These are phyloP conservation scores for Epizoanthus rinbou DNA, from an alignment of 92 coral and sea anemone species.

Conservation along the genomic window DNA sequence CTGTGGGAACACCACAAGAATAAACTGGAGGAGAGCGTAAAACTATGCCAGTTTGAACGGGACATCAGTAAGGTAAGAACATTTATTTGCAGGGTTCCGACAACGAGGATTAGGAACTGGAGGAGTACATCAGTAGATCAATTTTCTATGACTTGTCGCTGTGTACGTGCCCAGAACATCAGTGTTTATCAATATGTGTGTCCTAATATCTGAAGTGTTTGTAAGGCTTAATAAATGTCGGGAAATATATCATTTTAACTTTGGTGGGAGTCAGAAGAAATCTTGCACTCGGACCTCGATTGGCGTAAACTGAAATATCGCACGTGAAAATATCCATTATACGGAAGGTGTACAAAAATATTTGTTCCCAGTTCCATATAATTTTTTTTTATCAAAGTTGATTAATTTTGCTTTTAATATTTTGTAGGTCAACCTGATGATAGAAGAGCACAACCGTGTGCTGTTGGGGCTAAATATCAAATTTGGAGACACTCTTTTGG, in stretches of 20 bases:
- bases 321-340: too few species aligned
- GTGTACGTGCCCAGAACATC: neutral
- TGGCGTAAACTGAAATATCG: too few species aligned
- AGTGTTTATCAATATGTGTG: neutral
- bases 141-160: neutral
- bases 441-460: slow-evolving; percentile 89
- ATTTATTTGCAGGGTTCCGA: too few species aligned
- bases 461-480: slow-evolving; percentile 82
- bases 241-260: too few species aligned
- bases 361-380: neutral
- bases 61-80: slow-evolving; percentile 79
- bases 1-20: slow-evolving; percentile 95
- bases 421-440: slow-evolving; percentile 81
- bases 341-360: neutral
- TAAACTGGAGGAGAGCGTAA: slow-evolving; percentile 92
- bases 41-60: slow-evolving; percentile 93
- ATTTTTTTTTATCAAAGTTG: neutral
- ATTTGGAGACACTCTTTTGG: slow-evolving; percentile 86
- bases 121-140: too few species aligned
- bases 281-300: too few species aligned
- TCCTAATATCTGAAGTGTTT: neutral
- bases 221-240: too few species aligned
- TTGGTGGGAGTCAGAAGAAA: too few species aligned
- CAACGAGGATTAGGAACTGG: too few species aligned
- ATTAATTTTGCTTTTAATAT: neutral